phyloP scores from a whole-genome alignment of 64 coral and sea anemone species.

The Exaiptasia diaphana region DNA sequence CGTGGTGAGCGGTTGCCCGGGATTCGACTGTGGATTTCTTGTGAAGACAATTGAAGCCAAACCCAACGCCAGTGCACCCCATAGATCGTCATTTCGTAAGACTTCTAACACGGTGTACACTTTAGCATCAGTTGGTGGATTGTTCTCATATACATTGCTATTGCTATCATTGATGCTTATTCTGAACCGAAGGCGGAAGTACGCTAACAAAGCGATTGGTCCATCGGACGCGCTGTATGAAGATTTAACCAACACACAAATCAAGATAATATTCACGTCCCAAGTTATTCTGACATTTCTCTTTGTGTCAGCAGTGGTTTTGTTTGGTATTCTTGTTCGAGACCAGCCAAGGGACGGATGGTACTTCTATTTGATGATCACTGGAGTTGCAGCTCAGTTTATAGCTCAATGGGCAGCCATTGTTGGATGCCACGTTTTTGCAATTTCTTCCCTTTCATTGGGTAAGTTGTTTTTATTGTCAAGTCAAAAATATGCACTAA shows the following conservation, averaged over 20 bases:
- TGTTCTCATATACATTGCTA: slow-evolving; percentile 32
- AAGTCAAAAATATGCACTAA: no score
- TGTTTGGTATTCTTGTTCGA: slow-evolving; percentile 34
- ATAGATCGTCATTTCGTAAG: background rate
- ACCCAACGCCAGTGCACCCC: background rate
- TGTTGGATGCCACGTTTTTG: slow-evolving; percentile 55
- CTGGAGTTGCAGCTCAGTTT: slow-evolving; percentile 54
- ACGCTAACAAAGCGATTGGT: slow-evolving; percentile 14
- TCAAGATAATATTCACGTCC: background rate
- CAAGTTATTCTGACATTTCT: background rate
- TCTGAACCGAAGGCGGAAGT: background rate
- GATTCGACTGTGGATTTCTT: slow-evolving; percentile 46
- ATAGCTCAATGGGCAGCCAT: slow-evolving; percentile 62
- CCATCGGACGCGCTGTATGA: slow-evolving; percentile 40
- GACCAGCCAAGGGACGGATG: background rate
- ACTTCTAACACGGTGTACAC: slow-evolving; percentile 51
- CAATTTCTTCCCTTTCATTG: slow-evolving; percentile 38
- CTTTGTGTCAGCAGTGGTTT: slow-evolving; percentile 16
- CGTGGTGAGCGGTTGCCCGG: slow-evolving; percentile 18
- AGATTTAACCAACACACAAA: slow-evolving; percentile 40
- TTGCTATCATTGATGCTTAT: slow-evolving; percentile 38
- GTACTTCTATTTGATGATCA: slow-evolving; percentile 11
- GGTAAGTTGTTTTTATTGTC: no score
- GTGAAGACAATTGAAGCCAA: background rate
- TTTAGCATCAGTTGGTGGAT: slow-evolving; percentile 38